phyloP scores from a whole-genome alignment of 1,140 invertebrate genomes.

The Polypedilum pembai region DNA sequence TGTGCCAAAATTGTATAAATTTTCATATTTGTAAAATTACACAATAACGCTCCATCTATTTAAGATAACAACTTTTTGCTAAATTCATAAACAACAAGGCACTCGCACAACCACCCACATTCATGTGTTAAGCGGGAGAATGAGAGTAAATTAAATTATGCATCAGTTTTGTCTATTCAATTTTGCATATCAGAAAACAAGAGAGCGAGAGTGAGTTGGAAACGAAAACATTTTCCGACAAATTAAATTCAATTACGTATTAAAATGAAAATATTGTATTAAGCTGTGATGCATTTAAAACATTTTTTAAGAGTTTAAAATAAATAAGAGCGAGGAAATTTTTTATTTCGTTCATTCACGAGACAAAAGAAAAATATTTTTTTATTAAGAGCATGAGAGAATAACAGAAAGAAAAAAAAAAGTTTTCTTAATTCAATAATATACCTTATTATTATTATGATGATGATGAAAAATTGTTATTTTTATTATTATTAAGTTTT shows the following conservation, averaged over 20 bases:
- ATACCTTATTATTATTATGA: background rate
- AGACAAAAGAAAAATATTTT: background rate
- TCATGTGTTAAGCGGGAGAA: background rate
- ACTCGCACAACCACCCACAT: background rate
- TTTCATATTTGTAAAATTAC: background rate
- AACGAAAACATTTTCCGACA: background rate
- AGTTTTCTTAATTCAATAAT: background rate
- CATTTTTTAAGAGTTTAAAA: background rate
- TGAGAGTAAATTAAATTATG: background rate
- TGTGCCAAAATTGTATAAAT: constrained; percentile 13
- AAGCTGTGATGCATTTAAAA: constrained; percentile 8
- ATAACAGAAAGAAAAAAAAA: background rate
- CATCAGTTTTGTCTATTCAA: constrained; percentile 13
- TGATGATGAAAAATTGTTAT: too few relatives aligned
- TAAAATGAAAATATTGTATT: constrained; percentile 4
- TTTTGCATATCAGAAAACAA: constrained; percentile 18
- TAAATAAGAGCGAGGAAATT: background rate
- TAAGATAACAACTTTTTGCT: too few relatives aligned
- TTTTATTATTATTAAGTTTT: too few relatives aligned
- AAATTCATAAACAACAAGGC: too few relatives aligned
- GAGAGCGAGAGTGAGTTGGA: background rate
- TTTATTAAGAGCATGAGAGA: background rate
- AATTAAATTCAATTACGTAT: constrained; percentile 5
- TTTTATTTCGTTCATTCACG: background rate
- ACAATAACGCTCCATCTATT: background rate